Conservation (phyloP, 2,888 invertebrate genomes). For the Eupithecia subumbrata region DNA sequence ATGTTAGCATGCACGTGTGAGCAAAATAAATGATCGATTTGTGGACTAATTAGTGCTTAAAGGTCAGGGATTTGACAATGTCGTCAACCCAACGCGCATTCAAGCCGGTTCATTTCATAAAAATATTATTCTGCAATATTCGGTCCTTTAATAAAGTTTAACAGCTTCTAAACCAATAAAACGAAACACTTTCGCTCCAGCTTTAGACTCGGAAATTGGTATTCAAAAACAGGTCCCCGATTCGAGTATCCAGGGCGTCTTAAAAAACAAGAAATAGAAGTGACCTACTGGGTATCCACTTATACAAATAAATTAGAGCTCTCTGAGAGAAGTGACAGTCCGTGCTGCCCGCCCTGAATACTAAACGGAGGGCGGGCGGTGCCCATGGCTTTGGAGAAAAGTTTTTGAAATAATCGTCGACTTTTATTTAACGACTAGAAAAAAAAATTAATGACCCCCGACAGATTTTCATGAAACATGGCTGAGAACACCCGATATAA, state of each 20-base stretch:
- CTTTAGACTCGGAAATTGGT: conserved; percentile 18
- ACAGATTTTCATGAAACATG: too few species aligned
- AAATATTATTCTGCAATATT: neutral
- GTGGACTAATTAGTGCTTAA: neutral
- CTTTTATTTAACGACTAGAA: neutral
- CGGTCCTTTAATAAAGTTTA: neutral
- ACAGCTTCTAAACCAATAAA: conserved; percentile 1
- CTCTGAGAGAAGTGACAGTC: conserved; percentile 49
- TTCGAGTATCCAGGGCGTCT: conserved; percentile 30
- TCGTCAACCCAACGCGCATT: neutral
- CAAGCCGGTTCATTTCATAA: neutral
- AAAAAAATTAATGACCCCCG: too few species aligned
- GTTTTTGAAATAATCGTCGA: neutral
- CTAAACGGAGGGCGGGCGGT: conserved; percentile 46
- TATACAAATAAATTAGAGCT: conserved; percentile 56
- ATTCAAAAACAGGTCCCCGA: conserved; percentile 29
- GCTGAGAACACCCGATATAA: too few species aligned
- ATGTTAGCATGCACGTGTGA: too few species aligned
- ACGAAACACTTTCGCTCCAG: neutral
- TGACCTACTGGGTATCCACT: conserved; percentile 46
- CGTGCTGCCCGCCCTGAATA: conserved; percentile 48
- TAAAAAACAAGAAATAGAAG: conserved; percentile 44
- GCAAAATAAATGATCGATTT: too few species aligned
- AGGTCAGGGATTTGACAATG: neutral
- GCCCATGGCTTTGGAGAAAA: conserved; percentile 21